Evolutionary conservation across 2,888 invertebrate genomes (phyloP).

Genomic region (Eilema sororculum): DNA sequence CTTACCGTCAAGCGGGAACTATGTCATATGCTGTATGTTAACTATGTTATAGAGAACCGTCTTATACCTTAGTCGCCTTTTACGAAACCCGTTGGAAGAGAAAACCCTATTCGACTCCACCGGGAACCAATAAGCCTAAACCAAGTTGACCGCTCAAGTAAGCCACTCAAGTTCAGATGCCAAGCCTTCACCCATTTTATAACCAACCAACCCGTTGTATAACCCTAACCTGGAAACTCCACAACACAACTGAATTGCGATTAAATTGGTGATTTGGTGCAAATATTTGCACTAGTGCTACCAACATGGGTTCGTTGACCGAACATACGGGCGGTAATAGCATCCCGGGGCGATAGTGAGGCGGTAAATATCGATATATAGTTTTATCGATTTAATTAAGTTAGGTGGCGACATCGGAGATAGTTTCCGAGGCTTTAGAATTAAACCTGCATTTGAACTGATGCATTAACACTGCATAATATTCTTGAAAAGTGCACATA

Average conservation of each 20-base stretch:
- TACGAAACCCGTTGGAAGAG: too few species aligned
- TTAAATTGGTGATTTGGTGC: conserved; percentile 9
- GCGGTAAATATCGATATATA: conserved; percentile 44
- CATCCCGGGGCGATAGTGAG: conserved; percentile 60
- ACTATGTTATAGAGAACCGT: too few species aligned
- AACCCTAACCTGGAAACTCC: background rate
- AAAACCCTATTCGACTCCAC: too few species aligned
- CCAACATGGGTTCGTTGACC: conserved; percentile 57
- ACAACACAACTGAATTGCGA: background rate
- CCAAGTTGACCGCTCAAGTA: background rate
- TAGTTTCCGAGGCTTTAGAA: background rate
- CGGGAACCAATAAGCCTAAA: too few species aligned
- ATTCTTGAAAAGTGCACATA: too few species aligned
- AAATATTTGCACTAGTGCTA: conserved; percentile 33
- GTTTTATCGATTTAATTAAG: conserved; percentile 45
- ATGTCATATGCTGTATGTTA: too few species aligned
- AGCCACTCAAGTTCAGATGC: background rate
- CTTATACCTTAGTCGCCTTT: too few species aligned
- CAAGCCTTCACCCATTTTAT: background rate
- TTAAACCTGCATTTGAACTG: background rate
- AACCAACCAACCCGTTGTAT: background rate
- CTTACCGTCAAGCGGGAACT: too few species aligned
- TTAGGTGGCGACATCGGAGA: background rate
- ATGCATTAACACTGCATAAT: too few species aligned
- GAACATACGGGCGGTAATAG: conserved; percentile 62